Conservation (phyloP, 1,140 invertebrate species). For the Leptinotarsa defecta region DNA sequence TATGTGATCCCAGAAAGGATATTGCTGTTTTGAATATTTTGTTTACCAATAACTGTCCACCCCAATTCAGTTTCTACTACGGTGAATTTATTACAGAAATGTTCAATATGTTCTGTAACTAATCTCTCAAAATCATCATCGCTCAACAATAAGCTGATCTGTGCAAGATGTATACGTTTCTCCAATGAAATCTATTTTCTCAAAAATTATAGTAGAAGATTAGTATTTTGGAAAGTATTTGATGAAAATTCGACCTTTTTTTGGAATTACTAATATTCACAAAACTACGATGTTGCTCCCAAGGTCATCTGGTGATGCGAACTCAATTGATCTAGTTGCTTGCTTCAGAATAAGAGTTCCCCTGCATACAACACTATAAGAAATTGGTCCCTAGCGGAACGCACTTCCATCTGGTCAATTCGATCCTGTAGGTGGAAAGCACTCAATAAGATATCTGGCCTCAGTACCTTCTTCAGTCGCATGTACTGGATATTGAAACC, state of each 20-base stretch:
- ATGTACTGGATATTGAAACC: neutral
- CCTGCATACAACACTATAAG: too few species aligned
- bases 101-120: too few species aligned
- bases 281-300: neutral
- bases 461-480: neutral
- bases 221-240: neutral
- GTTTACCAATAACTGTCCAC: neutral
- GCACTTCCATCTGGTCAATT: too few species aligned
- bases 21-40: neutral
- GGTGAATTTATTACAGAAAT: neutral
- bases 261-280: neutral
- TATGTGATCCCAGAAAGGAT: neutral
- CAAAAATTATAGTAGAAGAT: neutral
- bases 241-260: neutral
- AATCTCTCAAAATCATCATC: neutral
- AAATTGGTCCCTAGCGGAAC: too few species aligned
- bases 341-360: neutral
- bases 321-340: neutral
- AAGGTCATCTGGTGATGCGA: neutral
- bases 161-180: neutral
- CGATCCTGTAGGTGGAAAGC: too few species aligned
- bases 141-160: neutral
- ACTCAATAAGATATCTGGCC: neutral
- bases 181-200: neutral
- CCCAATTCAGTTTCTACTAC: neutral